Percentiles rank a stretch among this genome's conserved stretches.
These are phyloP conservation scores for Notiomystis cincta DNA, from an alignment of 2,113 vertebrate genomes.

Conservation along the genomic window DNA sequence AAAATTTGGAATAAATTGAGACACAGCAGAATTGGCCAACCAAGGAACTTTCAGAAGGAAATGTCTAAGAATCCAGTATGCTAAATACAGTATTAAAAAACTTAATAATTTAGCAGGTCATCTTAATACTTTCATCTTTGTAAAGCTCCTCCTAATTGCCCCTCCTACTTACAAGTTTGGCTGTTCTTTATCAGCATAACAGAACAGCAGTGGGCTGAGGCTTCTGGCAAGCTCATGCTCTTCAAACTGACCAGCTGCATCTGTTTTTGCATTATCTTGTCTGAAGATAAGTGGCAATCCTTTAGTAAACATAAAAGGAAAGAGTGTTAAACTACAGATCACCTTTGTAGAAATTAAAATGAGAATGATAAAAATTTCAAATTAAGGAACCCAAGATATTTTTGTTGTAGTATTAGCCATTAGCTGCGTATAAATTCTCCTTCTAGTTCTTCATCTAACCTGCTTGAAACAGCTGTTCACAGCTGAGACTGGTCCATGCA, in stretches of 20 bases:
- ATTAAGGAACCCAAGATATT: not conserved
- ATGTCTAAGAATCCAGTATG: not conserved
- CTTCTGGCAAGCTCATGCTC: constrained; percentile 95
- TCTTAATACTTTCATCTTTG: not conserved
- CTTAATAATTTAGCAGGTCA: not conserved
- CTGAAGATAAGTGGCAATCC: constrained; percentile 96
- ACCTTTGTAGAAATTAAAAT: not conserved
- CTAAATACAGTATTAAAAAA: not conserved
- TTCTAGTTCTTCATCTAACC: not conserved
- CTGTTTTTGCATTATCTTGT: constrained; percentile 90
- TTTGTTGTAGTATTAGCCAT: not conserved
- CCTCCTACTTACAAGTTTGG: constrained; percentile 86
- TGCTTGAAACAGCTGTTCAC: not conserved
- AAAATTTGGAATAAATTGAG: not conserved
- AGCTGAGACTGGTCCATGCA: not conserved
- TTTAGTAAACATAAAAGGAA: constrained; percentile 49
- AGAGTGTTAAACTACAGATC: not conserved
- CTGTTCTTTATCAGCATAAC: constrained; percentile 95
- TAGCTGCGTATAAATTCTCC: not conserved
- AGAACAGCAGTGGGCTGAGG: constrained; percentile 93
- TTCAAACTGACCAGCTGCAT: constrained; percentile 94
- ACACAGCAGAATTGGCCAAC: not conserved
- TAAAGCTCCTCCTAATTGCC: not conserved
- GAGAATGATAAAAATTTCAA: not conserved
- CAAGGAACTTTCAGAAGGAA: constrained; percentile 12